Evolutionary conservation across 2,113 vertebrate genomes (phyloP).

Genomic region (Oceanites oceanicus): DNA sequence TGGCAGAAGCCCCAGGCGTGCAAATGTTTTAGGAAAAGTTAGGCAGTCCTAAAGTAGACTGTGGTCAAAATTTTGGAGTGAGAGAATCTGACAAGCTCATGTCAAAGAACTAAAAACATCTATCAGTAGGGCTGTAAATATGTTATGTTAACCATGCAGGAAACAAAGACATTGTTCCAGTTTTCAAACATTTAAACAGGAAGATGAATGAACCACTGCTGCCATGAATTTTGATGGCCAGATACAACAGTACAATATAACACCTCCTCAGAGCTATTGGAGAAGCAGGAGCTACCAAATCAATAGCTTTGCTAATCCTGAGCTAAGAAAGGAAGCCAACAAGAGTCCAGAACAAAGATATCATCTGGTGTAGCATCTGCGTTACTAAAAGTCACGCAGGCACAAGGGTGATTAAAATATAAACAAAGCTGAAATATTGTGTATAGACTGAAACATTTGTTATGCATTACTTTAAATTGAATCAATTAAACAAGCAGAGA

Average conservation of each 20-base stretch:
- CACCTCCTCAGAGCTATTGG: not conserved
- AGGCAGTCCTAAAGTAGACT: not conserved
- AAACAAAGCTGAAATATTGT: not conserved
- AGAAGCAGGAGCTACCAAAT: not conserved
- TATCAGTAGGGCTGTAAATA: not conserved
- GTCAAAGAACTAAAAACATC: not conserved
- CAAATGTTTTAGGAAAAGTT: not conserved
- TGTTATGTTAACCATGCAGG: not conserved
- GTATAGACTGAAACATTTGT: not conserved
- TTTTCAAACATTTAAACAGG: not conserved
- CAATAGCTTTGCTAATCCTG: not conserved
- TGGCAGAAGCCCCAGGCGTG: not conserved
- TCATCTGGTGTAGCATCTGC: not conserved
- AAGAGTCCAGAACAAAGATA: not conserved
- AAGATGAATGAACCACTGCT: not conserved
- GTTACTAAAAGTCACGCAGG: not conserved
- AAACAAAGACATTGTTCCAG: not conserved
- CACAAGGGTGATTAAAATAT: not conserved
- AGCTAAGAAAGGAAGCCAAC: not conserved
- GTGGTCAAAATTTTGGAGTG: not conserved
- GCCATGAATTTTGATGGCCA: not conserved
- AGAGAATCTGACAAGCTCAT: not conserved
- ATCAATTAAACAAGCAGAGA: not conserved
- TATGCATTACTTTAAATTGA: not conserved
- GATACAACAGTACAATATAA: fast-evolving